Evolutionary conservation across 2,888 invertebrate species (phyloP).

Genomic region (Hedya salicella): DNA sequence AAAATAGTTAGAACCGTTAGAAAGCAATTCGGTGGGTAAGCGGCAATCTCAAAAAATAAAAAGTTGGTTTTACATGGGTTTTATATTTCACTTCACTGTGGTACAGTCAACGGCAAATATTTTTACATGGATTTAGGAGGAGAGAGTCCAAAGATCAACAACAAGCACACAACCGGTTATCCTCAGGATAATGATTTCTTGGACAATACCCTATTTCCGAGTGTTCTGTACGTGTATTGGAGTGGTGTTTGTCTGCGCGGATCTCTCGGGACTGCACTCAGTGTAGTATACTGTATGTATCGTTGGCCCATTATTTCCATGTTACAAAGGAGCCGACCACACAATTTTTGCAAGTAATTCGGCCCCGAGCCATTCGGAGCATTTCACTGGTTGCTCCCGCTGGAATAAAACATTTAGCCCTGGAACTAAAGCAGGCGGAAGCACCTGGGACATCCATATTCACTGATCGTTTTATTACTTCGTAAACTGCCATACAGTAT

Average conservation of each 20-base stretch:
- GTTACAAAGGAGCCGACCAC: slow-evolving; percentile 60
- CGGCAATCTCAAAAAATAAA: no score
- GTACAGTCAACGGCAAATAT: no score
- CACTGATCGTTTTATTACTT: neutral
- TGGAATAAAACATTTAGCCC: slow-evolving; percentile 78
- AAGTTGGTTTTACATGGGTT: no score
- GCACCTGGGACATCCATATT: slow-evolving; percentile 43
- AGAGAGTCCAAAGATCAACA: no score
- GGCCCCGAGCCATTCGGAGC: slow-evolving; percentile 70
- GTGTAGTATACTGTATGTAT: slow-evolving; percentile 50
- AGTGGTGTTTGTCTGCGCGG: neutral
- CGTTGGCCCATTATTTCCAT: slow-evolving; percentile 66
- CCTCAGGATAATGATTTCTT: neutral
- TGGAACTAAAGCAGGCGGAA: slow-evolving; percentile 63
- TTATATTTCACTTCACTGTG: no score
- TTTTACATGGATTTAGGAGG: no score
- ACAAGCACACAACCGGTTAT: no score
- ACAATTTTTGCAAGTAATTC: slow-evolving; percentile 77
- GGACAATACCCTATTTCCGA: no score
- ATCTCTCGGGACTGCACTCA: neutral
- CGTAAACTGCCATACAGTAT: neutral
- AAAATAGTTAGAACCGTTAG: no score
- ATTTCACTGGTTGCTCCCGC: slow-evolving; percentile 74
- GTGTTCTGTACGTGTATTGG: no score
- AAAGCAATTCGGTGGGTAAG: no score